A percentile compares a stretch with the other conserved stretches of the same genome.
These are phyloP conservation scores for Glandiceps talaboti DNA, from an alignment of 53 echinoderm and acorn worm genomes.

Conservation along the genomic window DNA sequence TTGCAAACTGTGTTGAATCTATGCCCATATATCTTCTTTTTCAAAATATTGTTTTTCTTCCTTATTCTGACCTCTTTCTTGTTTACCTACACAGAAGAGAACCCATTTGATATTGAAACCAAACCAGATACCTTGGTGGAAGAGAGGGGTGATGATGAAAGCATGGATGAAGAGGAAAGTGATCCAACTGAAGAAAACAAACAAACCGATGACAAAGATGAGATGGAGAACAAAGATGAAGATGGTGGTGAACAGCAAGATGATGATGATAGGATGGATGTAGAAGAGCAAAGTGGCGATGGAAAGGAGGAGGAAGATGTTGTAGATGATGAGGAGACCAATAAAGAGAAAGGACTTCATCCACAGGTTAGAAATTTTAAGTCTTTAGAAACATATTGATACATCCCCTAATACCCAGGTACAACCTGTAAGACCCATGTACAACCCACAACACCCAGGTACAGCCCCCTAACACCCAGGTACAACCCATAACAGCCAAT, in stretches of 20 bases:
- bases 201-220: background rate
- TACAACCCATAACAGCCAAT: too few relatives aligned
- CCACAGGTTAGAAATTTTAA: slow-evolving; percentile 16
- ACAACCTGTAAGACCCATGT: too few relatives aligned
- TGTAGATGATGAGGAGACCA: slow-evolving; percentile 16
- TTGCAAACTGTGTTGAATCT: too few relatives aligned
- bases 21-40: too few relatives aligned
- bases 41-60: too few relatives aligned
- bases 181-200: slow-evolving; percentile 16
- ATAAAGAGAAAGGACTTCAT: background rate
- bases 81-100: slow-evolving; percentile 54
- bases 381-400: too few relatives aligned
- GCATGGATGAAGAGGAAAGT: slow-evolving; percentile 6
- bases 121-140: slow-evolving; percentile 10
- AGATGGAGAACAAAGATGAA: slow-evolving; percentile 15
- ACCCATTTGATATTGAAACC: slow-evolving; percentile 79
- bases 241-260: slow-evolving; percentile 5
- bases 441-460: too few relatives aligned
- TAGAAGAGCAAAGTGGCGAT: slow-evolving; percentile 29
- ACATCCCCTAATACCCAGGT: too few relatives aligned
- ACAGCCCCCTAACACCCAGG: too few relatives aligned
- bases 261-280: slow-evolving; percentile 3
- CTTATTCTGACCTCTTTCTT: too few relatives aligned
- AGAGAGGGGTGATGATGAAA: slow-evolving; percentile 16
- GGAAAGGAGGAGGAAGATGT: slow-evolving; percentile 24